Percentiles rank a stretch among this genome's conserved stretches.
These are phyloP conservation scores for Clarias laeviceps DNA, from an alignment of 2,797 vertebrate genomes.

Conservation along the genomic window DNA sequence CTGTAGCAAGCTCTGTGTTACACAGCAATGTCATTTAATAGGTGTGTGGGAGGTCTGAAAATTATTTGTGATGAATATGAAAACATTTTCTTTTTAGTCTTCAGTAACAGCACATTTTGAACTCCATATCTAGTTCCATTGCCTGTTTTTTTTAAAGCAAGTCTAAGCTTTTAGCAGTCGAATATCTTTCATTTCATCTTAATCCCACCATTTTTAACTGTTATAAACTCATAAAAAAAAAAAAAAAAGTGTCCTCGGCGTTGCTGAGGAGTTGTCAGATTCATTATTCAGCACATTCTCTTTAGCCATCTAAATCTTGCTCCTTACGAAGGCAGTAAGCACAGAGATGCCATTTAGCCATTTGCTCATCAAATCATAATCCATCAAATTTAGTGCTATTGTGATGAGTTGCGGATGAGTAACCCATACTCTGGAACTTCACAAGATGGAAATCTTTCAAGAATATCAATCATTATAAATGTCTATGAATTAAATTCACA, in stretches of 20 bases:
- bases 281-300: constrained; percentile 53
- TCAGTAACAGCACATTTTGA: constrained; percentile 17
- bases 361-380: constrained; percentile 55
- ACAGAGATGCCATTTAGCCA: constrained; percentile 49
- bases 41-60: not conserved
- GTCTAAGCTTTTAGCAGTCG: constrained; percentile 39
- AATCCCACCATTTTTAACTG: constrained; percentile 46
- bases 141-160: not conserved
- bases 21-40: not conserved
- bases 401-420: constrained; percentile 6
- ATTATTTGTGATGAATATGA: constrained; percentile 16
- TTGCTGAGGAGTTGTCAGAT: constrained; percentile 33
- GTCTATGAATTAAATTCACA: not conserved
- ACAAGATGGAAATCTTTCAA: not conserved
- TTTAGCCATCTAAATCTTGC: constrained; percentile 32
- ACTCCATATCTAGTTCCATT: constrained; percentile 2
- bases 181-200: constrained; percentile 49
- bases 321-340: constrained; percentile 30
- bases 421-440: constrained; percentile 1
- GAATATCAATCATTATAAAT: constrained; percentile 1
- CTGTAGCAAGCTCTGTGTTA: not conserved
- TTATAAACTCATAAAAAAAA: constrained; percentile 25
- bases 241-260: constrained; percentile 7
- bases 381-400: constrained; percentile 46
- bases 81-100: constrained; percentile 31